These are phyloP conservation scores for Oedothorax gibbosus DNA, from an alignment of 1,140 invertebrate genomes.

Conservation along the genomic window DNA sequence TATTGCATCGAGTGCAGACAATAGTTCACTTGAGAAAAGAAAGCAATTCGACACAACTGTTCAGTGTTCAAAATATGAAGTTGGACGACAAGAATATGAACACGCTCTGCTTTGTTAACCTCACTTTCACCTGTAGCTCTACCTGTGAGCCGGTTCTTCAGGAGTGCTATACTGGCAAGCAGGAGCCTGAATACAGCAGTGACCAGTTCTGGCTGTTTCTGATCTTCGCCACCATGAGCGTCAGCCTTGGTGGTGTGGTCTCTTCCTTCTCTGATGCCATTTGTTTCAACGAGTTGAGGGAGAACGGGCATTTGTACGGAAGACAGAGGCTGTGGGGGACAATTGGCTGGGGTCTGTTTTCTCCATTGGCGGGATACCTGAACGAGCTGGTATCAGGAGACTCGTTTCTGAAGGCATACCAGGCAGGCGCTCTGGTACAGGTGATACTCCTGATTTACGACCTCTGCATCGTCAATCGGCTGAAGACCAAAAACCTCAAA, in stretches of 20 bases:
- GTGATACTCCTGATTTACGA: slow-evolving; percentile 69
- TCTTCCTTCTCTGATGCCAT: slow-evolving; percentile 63
- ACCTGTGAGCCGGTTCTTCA: slow-evolving; percentile 48
- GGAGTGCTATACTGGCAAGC: slow-evolving; percentile 45
- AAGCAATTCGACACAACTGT: slow-evolving; percentile 24
- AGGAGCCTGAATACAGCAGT: slow-evolving; percentile 43
- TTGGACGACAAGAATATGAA: slow-evolving; percentile 34
- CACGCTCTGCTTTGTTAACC: slow-evolving; percentile 49
- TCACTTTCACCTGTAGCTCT: slow-evolving; percentile 37
- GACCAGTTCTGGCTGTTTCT: slow-evolving; percentile 64
- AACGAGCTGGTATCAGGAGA: slow-evolving; percentile 37
- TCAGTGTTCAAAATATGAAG: slow-evolving; percentile 30
- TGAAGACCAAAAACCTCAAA: slow-evolving; percentile 49
- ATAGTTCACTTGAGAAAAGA: slow-evolving; percentile 9
- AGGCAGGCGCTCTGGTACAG: slow-evolving; percentile 75
- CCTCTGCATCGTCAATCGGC: slow-evolving; percentile 71
- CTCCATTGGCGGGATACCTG: slow-evolving; percentile 51
- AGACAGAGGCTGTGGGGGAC: slow-evolving; percentile 80
- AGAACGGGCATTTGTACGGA: slow-evolving; percentile 74
- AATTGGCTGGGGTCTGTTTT: slow-evolving; percentile 63
- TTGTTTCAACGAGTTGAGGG: slow-evolving; percentile 57
- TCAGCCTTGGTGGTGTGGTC: slow-evolving; percentile 60
- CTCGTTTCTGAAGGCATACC: slow-evolving; percentile 79
- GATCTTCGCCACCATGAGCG: slow-evolving; percentile 61
- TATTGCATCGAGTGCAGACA: slow-evolving; percentile 23